A percentile compares a stretch with the other conserved stretches of the same genome.
phyloP scores from a whole-genome alignment of 2,888 invertebrate species.

The Nemotelus nigrinus region DNA sequence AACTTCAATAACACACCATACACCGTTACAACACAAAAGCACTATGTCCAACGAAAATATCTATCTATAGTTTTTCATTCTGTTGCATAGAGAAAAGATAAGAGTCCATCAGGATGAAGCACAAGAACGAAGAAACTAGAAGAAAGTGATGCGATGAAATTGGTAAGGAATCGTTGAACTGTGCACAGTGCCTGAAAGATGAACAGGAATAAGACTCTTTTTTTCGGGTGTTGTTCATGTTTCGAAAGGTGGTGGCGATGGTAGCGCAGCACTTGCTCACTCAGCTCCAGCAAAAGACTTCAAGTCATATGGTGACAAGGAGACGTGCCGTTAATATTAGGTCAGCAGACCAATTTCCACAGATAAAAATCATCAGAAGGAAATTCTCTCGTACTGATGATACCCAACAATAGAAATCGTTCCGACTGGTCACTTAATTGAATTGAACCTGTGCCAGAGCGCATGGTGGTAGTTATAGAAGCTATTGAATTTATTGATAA shows the following conservation, averaged over 20 bases:
- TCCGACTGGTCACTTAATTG: slow-evolving; percentile 47
- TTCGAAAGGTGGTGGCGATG: too few species aligned
- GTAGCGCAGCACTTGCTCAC: too few species aligned
- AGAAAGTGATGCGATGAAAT: background rate
- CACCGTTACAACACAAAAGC: too few species aligned
- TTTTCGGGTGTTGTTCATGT: too few species aligned
- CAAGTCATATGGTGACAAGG: slow-evolving; percentile 44
- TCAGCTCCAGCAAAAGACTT: slow-evolving; percentile 12
- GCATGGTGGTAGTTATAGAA: too few species aligned
- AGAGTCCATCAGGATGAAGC: background rate
- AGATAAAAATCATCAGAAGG: slow-evolving; percentile 36
- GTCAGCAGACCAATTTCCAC: slow-evolving; percentile 40
- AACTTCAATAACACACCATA: background rate
- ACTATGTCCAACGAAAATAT: too few species aligned
- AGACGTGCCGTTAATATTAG: slow-evolving; percentile 46
- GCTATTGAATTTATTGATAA: too few species aligned
- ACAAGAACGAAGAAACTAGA: too few species aligned
- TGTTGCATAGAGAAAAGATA: background rate
- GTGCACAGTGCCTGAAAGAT: background rate
- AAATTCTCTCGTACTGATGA: slow-evolving; percentile 26
- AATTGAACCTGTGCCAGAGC: slow-evolving; percentile 35
- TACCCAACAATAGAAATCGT: slow-evolving; percentile 33
- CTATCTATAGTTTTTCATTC: too few species aligned
- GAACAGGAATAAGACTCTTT: too few species aligned
- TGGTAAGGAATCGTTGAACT: slow-evolving; percentile 17